phyloP scores from a whole-genome alignment of 1,140 invertebrate species.

The Drosophila albomicans region DNA sequence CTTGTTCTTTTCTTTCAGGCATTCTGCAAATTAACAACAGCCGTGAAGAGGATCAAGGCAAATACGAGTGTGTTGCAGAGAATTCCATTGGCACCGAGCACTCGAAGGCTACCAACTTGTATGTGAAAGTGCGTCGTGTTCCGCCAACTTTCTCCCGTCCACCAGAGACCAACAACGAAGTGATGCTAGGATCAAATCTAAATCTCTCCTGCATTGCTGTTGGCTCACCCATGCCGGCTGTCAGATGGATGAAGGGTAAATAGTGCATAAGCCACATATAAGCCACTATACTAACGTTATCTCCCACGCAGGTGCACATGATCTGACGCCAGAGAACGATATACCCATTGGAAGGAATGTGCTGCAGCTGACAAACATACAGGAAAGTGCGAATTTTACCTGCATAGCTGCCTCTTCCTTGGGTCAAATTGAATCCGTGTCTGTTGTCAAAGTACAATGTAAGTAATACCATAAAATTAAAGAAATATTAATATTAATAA shows the following conservation, averaged over 20 bases:
- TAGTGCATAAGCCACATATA: background rate
- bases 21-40: slow-evolving; percentile 96
- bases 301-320: slow-evolving; percentile 86
- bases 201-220: slow-evolving; percentile 98
- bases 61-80: slow-evolving; percentile 97
- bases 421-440: slow-evolving; percentile 94
- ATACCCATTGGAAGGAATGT: slow-evolving; percentile 94
- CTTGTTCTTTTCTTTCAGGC: slow-evolving; percentile 87
- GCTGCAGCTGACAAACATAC: slow-evolving; percentile 93
- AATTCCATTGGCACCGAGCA: slow-evolving; percentile 96
- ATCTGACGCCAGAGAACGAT: slow-evolving; percentile 94
- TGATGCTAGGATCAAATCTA: slow-evolving; percentile 94
- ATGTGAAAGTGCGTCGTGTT: slow-evolving; percentile 98
- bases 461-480: slow-evolving; percentile 83
- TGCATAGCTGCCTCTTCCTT: slow-evolving; percentile 97
- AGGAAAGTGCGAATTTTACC: slow-evolving; percentile 97
- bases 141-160: slow-evolving; percentile 97
- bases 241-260: slow-evolving; percentile 96
- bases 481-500: background rate
- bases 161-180: slow-evolving; percentile 92
- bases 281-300: background rate
- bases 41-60: slow-evolving; percentile 95
- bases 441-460: slow-evolving; percentile 98
- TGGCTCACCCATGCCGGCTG: slow-evolving; percentile 98
- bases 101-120: slow-evolving; percentile 95